These are phyloP conservation scores for Holothuria leucospilota DNA, from an alignment of 53 echinoderm and acorn worm species.

Conservation along the genomic window DNA sequence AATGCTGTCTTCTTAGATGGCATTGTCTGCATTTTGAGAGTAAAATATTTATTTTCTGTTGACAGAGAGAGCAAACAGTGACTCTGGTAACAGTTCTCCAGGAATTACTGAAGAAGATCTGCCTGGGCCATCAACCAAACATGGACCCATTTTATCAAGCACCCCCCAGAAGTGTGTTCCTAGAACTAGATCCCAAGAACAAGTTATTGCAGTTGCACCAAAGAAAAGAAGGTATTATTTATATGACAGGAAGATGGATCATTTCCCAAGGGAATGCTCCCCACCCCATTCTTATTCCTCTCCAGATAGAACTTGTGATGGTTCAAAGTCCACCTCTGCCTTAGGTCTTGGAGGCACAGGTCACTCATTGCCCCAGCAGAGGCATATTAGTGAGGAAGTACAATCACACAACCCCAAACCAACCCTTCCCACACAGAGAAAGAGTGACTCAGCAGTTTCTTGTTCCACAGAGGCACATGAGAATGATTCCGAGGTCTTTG, in stretches of 20 bases:
- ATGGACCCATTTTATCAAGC: background rate
- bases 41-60: background rate
- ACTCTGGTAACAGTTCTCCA: constrained; percentile 83
- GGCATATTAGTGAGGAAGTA: too few relatives aligned
- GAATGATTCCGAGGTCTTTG: background rate
- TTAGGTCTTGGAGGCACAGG: background rate
- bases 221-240: constrained; percentile 35
- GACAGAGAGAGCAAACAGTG: constrained; percentile 72
- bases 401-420: background rate
- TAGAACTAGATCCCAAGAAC: background rate
- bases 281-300: constrained; percentile 27
- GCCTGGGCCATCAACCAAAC: background rate
- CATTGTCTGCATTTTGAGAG: too few relatives aligned
- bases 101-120: constrained; percentile 66
- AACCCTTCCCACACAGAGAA: background rate
- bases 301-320: constrained; percentile 10
- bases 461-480: background rate
- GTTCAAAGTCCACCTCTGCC: constrained; percentile 1
- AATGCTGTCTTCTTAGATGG: too few relatives aligned
- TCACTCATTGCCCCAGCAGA: background rate
- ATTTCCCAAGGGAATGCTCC: constrained; percentile 1
- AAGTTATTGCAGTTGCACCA: background rate
- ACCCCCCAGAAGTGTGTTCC: too few relatives aligned
- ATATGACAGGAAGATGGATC: background rate
- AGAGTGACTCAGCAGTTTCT: constrained; percentile 8